Conservation (phyloP, 2,888 invertebrate species). For the Ditylenchus weischeri region DNA sequence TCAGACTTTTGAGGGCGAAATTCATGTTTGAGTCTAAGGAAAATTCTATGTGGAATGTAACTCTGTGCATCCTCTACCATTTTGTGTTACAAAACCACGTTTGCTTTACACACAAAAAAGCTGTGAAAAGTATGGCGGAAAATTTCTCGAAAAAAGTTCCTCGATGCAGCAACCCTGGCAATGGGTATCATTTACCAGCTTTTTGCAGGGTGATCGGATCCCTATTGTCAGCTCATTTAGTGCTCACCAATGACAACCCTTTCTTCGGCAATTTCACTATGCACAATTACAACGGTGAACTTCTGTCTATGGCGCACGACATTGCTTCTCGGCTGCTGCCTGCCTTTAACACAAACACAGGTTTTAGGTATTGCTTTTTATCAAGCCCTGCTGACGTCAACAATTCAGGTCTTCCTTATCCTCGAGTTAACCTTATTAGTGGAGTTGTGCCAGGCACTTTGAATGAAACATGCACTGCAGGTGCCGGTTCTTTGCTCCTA, state of each 20-base stretch:
- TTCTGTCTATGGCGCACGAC: constrained; percentile 67
- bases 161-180: too few relatives aligned
- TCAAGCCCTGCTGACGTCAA: constrained; percentile 5
- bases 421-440: constrained; percentile 65
- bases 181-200: background rate
- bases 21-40: too few relatives aligned
- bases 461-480: constrained; percentile 68
- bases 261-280: constrained; percentile 64
- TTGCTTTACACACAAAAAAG: too few relatives aligned
- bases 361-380: constrained; percentile 42
- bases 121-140: too few relatives aligned
- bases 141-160: background rate
- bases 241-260: constrained; percentile 65
- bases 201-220: constrained; percentile 65
- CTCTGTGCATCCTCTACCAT: too few relatives aligned
- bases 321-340: constrained; percentile 66
- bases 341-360: constrained; percentile 68
- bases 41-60: too few relatives aligned
- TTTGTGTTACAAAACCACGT: too few relatives aligned
- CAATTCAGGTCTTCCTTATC: constrained; percentile 49
- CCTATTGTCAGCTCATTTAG: constrained; percentile 67
- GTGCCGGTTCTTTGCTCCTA: constrained; percentile 67
- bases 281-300: constrained; percentile 64
- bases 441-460: constrained; percentile 63
- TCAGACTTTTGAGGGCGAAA: too few relatives aligned